Percentiles rank a stretch among this genome's conserved stretches.
phyloP scores from a whole-genome alignment of 2,113 vertebrate species.

The Gopherus evgoodei region DNA sequence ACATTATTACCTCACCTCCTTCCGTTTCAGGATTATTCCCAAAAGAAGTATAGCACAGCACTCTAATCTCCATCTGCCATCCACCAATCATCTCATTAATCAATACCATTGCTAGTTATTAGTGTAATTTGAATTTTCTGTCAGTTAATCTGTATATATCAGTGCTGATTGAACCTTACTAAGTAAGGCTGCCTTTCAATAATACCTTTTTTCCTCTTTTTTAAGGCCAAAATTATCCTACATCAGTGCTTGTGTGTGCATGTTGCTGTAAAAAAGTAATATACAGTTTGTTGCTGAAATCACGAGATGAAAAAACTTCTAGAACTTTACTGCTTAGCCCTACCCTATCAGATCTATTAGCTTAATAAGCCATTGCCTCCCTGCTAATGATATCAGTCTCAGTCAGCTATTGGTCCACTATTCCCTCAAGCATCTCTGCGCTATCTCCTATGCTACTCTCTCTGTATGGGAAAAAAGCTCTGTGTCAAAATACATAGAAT shows the following conservation, averaged over 20 bases:
- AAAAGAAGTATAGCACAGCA: background rate
- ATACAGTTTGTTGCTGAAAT: fast-evolving
- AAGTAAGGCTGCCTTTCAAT: background rate
- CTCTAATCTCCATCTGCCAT: fast-evolving
- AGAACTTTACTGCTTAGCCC: background rate
- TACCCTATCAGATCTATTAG: background rate
- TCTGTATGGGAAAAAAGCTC: too few species aligned
- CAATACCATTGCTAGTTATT: background rate
- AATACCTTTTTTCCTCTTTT: background rate
- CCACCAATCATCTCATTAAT: background rate
- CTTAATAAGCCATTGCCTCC: background rate
- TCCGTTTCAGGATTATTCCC: background rate
- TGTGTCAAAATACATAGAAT: too few species aligned
- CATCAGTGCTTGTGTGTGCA: too few species aligned
- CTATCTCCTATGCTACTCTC: too few species aligned
- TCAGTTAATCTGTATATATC: background rate
- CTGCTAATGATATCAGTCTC: too few species aligned
- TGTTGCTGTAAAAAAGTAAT: background rate
- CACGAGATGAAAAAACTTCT: background rate
- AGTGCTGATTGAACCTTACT: background rate
- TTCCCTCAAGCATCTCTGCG: too few species aligned
- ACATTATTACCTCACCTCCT: background rate
- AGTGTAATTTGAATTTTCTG: background rate
- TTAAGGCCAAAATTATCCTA: too few species aligned
- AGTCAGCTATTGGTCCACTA: too few species aligned